Conservation (phyloP, 64 coral and sea anemone genomes). For the Stylophora pistillata region DNA sequence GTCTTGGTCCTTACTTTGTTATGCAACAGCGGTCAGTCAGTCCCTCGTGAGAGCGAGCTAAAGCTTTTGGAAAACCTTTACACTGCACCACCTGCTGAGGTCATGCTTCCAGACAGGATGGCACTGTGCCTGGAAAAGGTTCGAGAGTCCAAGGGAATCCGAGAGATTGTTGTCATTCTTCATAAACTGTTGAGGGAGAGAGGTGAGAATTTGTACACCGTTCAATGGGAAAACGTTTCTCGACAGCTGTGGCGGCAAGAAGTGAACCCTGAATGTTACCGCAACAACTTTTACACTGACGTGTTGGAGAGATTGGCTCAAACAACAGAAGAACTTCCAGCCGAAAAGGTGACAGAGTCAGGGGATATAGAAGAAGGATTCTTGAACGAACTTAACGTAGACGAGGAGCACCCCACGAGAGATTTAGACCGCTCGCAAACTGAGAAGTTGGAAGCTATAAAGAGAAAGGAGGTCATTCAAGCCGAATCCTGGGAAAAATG, state of each 20-base stretch:
- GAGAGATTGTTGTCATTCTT: slow-evolving; percentile 38
- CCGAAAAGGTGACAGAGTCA: neutral
- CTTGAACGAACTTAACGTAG: neutral
- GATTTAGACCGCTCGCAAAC: neutral
- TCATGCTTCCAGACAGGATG: slow-evolving; percentile 11
- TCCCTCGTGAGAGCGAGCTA: slow-evolving; percentile 26
- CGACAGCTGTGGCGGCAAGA: neutral
- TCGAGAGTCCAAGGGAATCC: slow-evolving; percentile 1
- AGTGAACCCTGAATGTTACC: neutral
- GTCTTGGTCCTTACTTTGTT: slow-evolving; percentile 75
- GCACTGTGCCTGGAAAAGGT: slow-evolving; percentile 2
- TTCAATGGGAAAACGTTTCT: slow-evolving; percentile 50
- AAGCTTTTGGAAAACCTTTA: slow-evolving; percentile 31
- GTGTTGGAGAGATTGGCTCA: neutral
- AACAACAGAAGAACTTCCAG: neutral
- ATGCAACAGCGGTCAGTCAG: slow-evolving; percentile 69
- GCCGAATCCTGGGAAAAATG: neutral
- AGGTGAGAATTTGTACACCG: slow-evolving; percentile 30
- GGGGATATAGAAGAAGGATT: neutral
- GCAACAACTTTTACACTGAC: neutral
- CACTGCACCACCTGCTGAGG: neutral
- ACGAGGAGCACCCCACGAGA: neutral
- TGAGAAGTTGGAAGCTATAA: neutral
- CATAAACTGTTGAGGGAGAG: slow-evolving; percentile 17
- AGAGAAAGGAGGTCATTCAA: neutral